Evolutionary conservation across 2,797 vertebrate species (phyloP).

Genomic region (Sciurus carolinensis): DNA sequence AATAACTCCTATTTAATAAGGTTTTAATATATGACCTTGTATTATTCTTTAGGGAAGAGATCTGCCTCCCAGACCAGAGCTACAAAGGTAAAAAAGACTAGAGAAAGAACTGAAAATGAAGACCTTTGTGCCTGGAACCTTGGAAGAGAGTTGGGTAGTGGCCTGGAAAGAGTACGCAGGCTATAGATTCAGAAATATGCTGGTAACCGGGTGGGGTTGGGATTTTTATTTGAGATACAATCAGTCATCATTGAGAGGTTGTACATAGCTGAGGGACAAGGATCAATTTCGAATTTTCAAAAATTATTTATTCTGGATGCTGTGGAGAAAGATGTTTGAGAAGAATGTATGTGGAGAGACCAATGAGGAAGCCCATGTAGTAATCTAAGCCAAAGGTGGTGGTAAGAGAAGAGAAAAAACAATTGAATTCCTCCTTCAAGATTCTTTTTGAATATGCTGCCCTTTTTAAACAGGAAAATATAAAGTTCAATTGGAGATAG

Average conservation of each 20-base stretch:
- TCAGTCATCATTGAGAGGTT: background rate
- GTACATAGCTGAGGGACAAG: background rate
- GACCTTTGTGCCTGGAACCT: background rate
- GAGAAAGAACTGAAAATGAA: background rate
- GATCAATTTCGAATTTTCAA: background rate
- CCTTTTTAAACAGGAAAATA: background rate
- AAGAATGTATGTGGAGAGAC: background rate
- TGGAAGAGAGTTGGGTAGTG: background rate
- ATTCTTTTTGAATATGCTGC: background rate
- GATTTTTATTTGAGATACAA: background rate
- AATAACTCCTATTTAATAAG: background rate
- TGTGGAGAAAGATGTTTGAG: background rate
- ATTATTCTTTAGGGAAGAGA: background rate
- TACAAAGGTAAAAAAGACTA: background rate
- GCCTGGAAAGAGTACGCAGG: background rate
- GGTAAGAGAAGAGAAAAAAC: background rate
- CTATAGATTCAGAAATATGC: background rate
- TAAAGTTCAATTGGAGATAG: background rate
- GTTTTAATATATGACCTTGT: conserved; percentile 19
- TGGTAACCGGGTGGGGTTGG: background rate
- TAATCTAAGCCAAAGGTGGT: background rate
- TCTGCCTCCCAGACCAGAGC: background rate
- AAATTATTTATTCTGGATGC: background rate
- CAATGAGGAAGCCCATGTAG: background rate
- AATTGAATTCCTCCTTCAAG: background rate